A percentile compares a stretch with the other conserved stretches of the same genome.
These are phyloP conservation scores for Pseudopipra pipra DNA, from an alignment of 2,113 vertebrate genomes.

Conservation along the genomic window DNA sequence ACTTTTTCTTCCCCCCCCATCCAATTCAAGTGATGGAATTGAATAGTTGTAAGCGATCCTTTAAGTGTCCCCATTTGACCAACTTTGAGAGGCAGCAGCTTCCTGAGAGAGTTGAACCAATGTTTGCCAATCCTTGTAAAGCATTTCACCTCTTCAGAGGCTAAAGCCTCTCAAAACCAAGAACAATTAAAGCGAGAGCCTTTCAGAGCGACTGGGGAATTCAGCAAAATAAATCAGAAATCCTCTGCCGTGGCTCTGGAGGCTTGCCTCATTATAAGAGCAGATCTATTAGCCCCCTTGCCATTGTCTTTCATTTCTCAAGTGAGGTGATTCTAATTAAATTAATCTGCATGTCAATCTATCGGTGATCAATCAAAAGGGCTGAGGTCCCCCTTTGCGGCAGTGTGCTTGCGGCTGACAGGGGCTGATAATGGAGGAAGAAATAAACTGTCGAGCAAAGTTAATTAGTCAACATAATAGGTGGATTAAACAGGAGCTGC, in stretches of 20 bases:
- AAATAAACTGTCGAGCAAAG: slow-evolving; percentile 85
- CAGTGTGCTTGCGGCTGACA: slow-evolving; percentile 81
- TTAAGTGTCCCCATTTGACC: slow-evolving; percentile 55
- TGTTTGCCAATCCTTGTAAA: slow-evolving; percentile 78
- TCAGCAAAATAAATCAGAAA: slow-evolving; percentile 83
- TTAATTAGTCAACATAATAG: slow-evolving; percentile 91
- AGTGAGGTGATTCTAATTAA: slow-evolving; percentile 91
- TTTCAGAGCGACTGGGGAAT: slow-evolving; percentile 78
- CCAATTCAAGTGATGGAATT: slow-evolving; percentile 4
- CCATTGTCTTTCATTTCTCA: slow-evolving; percentile 88
- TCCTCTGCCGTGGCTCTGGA: slow-evolving; percentile 75
- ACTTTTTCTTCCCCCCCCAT: background rate
- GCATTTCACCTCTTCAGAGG: slow-evolving; percentile 79
- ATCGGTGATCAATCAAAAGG: slow-evolving; percentile 88
- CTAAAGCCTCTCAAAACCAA: slow-evolving; percentile 80
- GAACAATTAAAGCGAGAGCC: slow-evolving; percentile 84
- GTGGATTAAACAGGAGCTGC: slow-evolving; percentile 83
- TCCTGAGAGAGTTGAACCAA: slow-evolving; percentile 60
- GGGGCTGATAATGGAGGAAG: slow-evolving; percentile 86
- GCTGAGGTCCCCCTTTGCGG: slow-evolving; percentile 74
- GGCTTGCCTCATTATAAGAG: slow-evolving; percentile 80
- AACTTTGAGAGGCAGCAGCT: slow-evolving; percentile 63
- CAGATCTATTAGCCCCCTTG: slow-evolving; percentile 84
- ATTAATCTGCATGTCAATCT: slow-evolving; percentile 92
- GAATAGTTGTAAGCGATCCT: slow-evolving; percentile 44